Conservation (phyloP, 2,797 vertebrate species). For the Thalassophryne amazonica region DNA sequence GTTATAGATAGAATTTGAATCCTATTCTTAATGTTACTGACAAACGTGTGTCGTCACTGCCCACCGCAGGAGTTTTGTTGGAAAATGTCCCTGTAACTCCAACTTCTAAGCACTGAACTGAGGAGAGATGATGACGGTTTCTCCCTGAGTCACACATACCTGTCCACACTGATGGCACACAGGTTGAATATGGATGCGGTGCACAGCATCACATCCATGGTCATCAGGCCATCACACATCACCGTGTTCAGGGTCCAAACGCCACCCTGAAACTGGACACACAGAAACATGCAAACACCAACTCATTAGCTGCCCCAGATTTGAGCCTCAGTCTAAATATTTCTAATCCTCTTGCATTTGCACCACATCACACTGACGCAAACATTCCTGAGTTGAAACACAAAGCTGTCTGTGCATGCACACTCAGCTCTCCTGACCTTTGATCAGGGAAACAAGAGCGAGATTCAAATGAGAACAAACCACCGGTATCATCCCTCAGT, state of each 20-base stretch:
- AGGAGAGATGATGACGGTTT: too few species aligned
- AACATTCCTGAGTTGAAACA: slow-evolving; percentile 13
- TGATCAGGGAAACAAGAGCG: neutral
- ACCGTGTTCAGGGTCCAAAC: slow-evolving; percentile 85
- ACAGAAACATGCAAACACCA: neutral
- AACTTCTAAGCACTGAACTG: too few species aligned
- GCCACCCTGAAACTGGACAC: slow-evolving; percentile 87
- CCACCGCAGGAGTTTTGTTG: too few species aligned
- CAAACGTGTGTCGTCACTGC: neutral
- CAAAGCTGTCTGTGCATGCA: neutral
- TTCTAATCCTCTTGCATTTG: slow-evolving; percentile 32
- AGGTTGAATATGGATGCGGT: slow-evolving; percentile 98
- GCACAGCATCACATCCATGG: slow-evolving; percentile 97
- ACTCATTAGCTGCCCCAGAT: slow-evolving; percentile 18
- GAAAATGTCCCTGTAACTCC: neutral
- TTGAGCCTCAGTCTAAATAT: neutral
- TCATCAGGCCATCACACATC: slow-evolving; percentile 91
- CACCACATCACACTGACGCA: neutral
- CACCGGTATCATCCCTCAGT: neutral
- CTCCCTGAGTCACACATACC: slow-evolving; percentile 65
- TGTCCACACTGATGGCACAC: slow-evolving; percentile 95
- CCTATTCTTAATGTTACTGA: too few species aligned
- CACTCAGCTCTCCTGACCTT: neutral
- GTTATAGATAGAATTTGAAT: neutral
- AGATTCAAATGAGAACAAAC: neutral